Evolutionary conservation across 2,113 vertebrate genomes (phyloP), one percentile per base, ranked within the genome.

Genomic region (Lathamus discolor): DNA sequence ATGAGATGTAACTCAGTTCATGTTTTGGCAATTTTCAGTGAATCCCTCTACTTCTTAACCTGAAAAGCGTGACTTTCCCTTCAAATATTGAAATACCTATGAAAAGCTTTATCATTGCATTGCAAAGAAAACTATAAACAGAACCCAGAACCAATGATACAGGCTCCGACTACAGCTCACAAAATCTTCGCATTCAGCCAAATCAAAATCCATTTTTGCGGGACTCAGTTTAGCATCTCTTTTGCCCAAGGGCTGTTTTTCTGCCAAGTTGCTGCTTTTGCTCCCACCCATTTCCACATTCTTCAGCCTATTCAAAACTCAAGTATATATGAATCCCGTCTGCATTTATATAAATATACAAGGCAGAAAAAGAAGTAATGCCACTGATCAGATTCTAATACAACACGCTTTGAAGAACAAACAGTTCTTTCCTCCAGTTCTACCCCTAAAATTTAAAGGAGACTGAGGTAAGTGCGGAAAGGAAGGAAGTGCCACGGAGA

Each of bases 181-280:
- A 89, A 75, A 93, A 48, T 86, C 80, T 91, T 88, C 73, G 48
- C 46, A 77, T 86, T 76, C 92, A 88, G 95, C 95, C 93, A 96
- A 96, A 95, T 93, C 83, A 89, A 95, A 94, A 97, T 90, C 95
- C 96, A 41, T 96, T 96, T 96, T 93, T 92, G 69, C 86, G 88
- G 90, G 93, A 86, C 92, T 94, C 79, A 49, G 86, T 88, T 95
- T 93, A 96, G 83, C 77, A 93, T 95, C 93, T 95, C 90, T 89
- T 75, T 95, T 94, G 96, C 96, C 95, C 88, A 92, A 88, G 95
- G 95, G 92, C 69, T 95, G 19, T 95, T 96, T 96, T 83, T 37
- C 77, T 95, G 90, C 92, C 96, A 96, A 95, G 90, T 79, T 92
- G 88, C 80, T 88, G 83, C 86, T 86, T 94, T 95, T 90, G 80